Conservation (phyloP, 1,140 invertebrate genomes). For the Drosophila seguyi region DNA sequence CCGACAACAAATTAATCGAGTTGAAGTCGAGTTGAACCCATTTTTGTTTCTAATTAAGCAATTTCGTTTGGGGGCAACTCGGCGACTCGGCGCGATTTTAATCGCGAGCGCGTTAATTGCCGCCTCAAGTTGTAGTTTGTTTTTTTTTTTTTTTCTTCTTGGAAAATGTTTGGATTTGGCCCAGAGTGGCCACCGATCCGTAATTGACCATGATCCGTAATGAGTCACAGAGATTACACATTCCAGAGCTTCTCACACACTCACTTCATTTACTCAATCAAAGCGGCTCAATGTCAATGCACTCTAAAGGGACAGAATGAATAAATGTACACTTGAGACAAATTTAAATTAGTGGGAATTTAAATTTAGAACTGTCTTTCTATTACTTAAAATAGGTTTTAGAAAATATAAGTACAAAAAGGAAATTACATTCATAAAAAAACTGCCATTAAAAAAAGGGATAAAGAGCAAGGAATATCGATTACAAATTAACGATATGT, state of each 20-base stretch:
- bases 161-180: slow-evolving; percentile 39
- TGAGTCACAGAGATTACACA: slow-evolving; percentile 45
- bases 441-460: not conserved
- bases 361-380: fast-evolving
- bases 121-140: slow-evolving; percentile 28
- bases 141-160: slow-evolving; percentile 12
- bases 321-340: not conserved
- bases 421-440: not conserved
- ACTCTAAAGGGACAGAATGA: slow-evolving; percentile 40
- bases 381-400: fast-evolving
- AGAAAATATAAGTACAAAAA: no score
- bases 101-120: slow-evolving; percentile 44
- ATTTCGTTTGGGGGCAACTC: slow-evolving; percentile 46
- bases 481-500: not conserved
- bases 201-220: slow-evolving; percentile 50
- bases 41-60: slow-evolving; percentile 78
- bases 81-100: slow-evolving; percentile 29
- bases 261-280: slow-evolving; percentile 58
- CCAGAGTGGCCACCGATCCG: slow-evolving; percentile 34
- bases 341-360: not conserved
- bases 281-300: slow-evolving; percentile 77
- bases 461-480: not conserved
- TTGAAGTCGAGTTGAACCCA: slow-evolving; percentile 32
- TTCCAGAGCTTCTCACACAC: slow-evolving; percentile 30
- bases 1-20: slow-evolving; percentile 41